Evolutionary conservation across 2,888 invertebrate genomes (phyloP), one percentile per base, ranked within the genome.

Genomic region (Pachydiplax longipennis): DNA sequence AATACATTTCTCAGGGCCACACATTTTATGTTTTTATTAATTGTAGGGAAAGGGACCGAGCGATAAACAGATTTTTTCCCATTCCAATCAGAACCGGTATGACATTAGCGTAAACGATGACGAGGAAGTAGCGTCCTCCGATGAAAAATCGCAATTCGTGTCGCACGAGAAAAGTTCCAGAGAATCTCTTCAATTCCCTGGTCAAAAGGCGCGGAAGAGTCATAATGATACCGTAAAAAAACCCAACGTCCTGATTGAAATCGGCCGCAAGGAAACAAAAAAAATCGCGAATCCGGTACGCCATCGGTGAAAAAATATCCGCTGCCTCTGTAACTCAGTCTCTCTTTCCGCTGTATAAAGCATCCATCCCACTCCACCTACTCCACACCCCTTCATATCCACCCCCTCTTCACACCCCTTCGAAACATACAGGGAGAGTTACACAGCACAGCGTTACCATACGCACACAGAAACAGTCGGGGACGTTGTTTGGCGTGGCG

Each of bases 401-500:
- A 44, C 44, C 25, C 44, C 48, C 25, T 31, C 53, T 48, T 31
- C 82, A 22, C 10, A 10, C 44, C 15, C 48, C 58, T 15, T 31
- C 73, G 61, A 65, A 87, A 87, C 37, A 61, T 87, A 87, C 61
- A 37, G 87, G 83, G 87, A 87, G 61, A 65, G 87, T 87, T 87
- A 87, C 87, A 87, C 65, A 37, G 61, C 87, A 37, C 87, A 61
- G 87, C 58, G 58, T 87, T 87, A 87, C 87, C 87, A 87, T 87
- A 87, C 87, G 87, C 87, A 87, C 87, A 87, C 87, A 87, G 22
- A 22, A 61, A 65, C 53, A 83, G 58, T 35, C 53, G 61, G 58
- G 87, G 87, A 65, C 61, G 87, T 87, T 87, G 87, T 87, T 87
- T 87, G 87, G 87, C 87, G 87, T 87, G 87, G 87, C 61, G 87